Conservation (phyloP, 2,113 vertebrate genomes). For the Theropithecus gelada region DNA sequence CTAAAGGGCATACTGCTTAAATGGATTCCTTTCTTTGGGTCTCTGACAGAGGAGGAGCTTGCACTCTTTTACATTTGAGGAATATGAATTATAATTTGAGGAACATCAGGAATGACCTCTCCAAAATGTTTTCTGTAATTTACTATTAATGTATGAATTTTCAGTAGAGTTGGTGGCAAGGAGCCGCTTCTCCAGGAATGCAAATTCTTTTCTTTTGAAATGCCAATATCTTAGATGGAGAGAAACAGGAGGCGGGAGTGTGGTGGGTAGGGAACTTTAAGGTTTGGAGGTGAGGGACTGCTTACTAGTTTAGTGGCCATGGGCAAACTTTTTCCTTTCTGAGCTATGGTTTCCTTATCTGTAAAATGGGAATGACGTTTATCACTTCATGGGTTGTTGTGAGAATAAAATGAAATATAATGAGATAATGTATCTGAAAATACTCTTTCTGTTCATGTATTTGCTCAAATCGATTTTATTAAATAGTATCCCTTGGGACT, state of each 20-base stretch:
- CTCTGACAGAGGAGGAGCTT: neutral
- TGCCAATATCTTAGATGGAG: neutral
- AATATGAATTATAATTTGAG: neutral
- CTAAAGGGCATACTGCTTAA: too few relatives aligned
- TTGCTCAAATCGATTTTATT: neutral
- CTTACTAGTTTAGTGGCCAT: neutral
- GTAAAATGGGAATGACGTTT: neutral
- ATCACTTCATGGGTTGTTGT: neutral
- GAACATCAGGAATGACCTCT: neutral
- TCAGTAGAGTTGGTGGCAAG: neutral
- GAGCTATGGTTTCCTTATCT: neutral
- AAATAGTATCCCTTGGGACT: neutral
- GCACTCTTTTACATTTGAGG: neutral
- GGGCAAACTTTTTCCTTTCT: neutral
- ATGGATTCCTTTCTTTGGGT: neutral
- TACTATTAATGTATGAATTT: neutral
- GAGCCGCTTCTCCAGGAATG: neutral
- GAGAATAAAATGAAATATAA: neutral
- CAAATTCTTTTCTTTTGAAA: neutral
- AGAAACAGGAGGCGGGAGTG: neutral
- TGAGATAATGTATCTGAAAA: neutral
- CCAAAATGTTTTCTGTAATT: neutral
- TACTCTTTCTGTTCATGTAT: neutral
- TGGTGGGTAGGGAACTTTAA: neutral
- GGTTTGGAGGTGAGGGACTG: neutral